Evolutionary conservation across 2,888 invertebrate species (phyloP).

Genomic region (Hyposoter dolosus): DNA sequence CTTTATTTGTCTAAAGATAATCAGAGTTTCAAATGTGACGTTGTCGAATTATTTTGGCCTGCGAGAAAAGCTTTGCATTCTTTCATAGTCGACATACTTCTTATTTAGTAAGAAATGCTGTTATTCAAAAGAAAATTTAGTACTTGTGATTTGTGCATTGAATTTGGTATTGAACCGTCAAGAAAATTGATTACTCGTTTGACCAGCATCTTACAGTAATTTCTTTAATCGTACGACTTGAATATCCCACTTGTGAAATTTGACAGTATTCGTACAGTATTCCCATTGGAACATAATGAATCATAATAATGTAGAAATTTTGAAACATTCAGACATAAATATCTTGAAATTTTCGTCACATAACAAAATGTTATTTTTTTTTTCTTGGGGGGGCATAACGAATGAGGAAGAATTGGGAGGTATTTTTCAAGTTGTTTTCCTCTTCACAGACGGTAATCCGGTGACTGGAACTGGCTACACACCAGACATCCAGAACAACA

Average conservation of each 20-base stretch:
- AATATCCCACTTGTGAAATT: neutral
- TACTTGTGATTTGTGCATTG: too few relatives aligned
- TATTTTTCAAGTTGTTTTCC: constrained; percentile 24
- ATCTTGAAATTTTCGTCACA: neutral
- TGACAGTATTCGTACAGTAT: neutral
- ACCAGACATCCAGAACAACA: constrained; percentile 77
- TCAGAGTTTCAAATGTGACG: too few relatives aligned
- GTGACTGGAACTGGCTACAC: constrained; percentile 87
- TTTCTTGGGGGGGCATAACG: neutral
- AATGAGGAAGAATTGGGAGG: constrained; percentile 16
- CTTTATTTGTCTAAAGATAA: too few relatives aligned
- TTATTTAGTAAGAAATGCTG: too few relatives aligned
- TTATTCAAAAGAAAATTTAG: too few relatives aligned
- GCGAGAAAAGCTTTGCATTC: too few relatives aligned
- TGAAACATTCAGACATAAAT: neutral
- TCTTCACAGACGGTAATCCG: constrained; percentile 86
- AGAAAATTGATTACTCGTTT: too few relatives aligned
- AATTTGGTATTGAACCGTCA: too few relatives aligned
- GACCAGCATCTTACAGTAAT: too few relatives aligned
- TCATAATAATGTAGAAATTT: neutral
- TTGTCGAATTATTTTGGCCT: too few relatives aligned
- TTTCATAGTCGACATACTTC: too few relatives aligned
- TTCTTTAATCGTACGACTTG: neutral
- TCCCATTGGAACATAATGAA: neutral
- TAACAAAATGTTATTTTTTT: neutral